Base-by-base conservation (phyloP, 2,797 vertebrate species). In the Serranus cabrilla region DNA sequence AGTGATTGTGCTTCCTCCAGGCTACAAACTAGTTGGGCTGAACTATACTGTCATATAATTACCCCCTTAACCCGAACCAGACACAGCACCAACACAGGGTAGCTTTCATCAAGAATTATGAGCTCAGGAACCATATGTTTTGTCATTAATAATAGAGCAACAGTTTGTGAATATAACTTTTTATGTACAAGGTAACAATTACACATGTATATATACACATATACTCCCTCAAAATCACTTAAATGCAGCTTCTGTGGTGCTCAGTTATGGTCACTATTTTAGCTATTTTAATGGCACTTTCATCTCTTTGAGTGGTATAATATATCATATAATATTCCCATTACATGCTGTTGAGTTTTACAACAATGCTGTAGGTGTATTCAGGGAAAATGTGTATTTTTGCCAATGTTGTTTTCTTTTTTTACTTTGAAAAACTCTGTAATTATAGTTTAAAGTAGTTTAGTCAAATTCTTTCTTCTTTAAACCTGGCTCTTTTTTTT, bases 1-100 rank as follows among this genome's bases (percentile, higher is more conserved):
- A 79, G 91, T 90, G 93, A 95, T 94, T 94, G 88, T 86, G 93
- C 92, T 95, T 94, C 94, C 95, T 95, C 84, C 90, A 87, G 90
- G 93, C 93, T 89, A 89, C 67, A 91, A 92, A 93, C 89, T 77
- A 84, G 88, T 87, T 91, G 91, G 90, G 90, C 89, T 92, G 90
- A 94, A 80, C 91, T 89, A 80, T 74, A 78, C 83, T 90, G 90
- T 93, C 91, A 93, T 92, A 85, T 92, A 93, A 94, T 92, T 92
- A 94, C 89, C 89, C 78, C 78, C 87, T 79, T 87, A 94, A 93
- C 86, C 87, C 75, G 62, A 91, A 88, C 78, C 90, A 94, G 87
- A 91, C 87, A 85, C 68, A 62, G 71, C 78, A 76, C 77, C 74
- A 87, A 88, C 81, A 82, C 78, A 82, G 74, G 27, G 69, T 54